Evolutionary conservation across 2,797 vertebrate genomes (phyloP).

Genomic region (Columba guinea): DNA sequence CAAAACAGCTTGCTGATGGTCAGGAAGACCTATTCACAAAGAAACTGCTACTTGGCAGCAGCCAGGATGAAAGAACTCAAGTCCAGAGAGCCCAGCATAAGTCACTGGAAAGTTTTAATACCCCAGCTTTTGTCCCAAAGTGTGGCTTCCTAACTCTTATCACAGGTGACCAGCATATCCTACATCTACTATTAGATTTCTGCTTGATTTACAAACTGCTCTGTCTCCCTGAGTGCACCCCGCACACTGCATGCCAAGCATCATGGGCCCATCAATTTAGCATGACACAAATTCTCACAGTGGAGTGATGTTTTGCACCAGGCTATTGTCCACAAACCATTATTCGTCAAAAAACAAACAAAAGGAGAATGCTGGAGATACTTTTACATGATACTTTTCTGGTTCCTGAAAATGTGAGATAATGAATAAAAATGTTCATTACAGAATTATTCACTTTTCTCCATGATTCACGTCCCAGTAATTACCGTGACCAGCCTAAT

Average conservation of each 20-base stretch:
- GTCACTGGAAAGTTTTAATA: neutral
- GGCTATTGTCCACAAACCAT: conserved; percentile 74
- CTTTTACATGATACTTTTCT: conserved; percentile 59
- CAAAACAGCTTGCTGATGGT: neutral
- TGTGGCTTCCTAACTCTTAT: neutral
- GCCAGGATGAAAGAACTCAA: neutral
- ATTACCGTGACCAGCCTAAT: conserved; percentile 95
- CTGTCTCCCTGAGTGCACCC: neutral
- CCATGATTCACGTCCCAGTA: conserved; percentile 94
- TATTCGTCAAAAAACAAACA: conserved; percentile 74
- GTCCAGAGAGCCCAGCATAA: neutral
- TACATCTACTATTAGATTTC: neutral
- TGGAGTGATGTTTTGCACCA: neutral
- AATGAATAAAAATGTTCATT: conserved; percentile 96
- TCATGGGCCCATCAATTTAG: neutral
- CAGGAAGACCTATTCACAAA: neutral
- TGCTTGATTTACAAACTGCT: neutral
- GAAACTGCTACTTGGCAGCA: neutral
- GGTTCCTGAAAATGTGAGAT: conserved; percentile 80
- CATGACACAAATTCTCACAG: neutral
- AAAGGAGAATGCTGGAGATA: conserved; percentile 37
- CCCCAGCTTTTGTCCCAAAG: neutral
- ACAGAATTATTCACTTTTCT: conserved; percentile 92
- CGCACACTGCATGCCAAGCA: neutral
- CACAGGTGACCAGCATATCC: neutral